A percentile compares a stretch with the other conserved stretches of the same genome.
Conservation (phyloP, 1,140 invertebrate species). For the Leptinotarsa lineolata region DNA sequence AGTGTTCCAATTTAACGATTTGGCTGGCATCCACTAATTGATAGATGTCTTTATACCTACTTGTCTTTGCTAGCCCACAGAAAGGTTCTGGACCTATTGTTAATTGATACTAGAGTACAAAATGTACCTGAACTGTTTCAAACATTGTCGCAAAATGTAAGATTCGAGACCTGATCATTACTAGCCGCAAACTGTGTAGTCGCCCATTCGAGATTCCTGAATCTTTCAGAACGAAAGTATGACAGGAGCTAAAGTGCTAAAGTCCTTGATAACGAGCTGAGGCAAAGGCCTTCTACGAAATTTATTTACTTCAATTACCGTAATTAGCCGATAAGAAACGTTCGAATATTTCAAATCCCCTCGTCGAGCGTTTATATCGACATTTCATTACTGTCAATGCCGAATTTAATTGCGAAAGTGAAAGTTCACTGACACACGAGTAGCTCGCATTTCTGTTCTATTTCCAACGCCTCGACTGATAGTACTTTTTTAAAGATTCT, state of each 20-base stretch:
- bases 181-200: neutral
- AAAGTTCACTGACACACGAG: neutral
- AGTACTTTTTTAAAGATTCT: neutral
- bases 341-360: neutral
- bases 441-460: neutral
- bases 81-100: too few species aligned
- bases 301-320: neutral
- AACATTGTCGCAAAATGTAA: neutral
- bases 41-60: too few species aligned
- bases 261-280: neutral
- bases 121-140: neutral
- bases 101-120: too few species aligned
- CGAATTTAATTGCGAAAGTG: constrained; percentile 8
- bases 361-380: neutral
- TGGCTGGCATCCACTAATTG: too few species aligned
- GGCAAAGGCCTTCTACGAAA: neutral
- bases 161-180: neutral
- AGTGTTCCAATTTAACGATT: too few species aligned
- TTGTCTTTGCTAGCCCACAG: too few species aligned
- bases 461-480: neutral
- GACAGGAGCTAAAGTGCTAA: neutral
- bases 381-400: neutral
- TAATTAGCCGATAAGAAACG: neutral
- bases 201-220: neutral
- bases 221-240: too few species aligned